Percentiles rank a stretch among this genome's conserved stretches.
Evolutionary conservation across 1,140 invertebrate genomes (phyloP).

Genomic region (Liolophura sinensis): DNA sequence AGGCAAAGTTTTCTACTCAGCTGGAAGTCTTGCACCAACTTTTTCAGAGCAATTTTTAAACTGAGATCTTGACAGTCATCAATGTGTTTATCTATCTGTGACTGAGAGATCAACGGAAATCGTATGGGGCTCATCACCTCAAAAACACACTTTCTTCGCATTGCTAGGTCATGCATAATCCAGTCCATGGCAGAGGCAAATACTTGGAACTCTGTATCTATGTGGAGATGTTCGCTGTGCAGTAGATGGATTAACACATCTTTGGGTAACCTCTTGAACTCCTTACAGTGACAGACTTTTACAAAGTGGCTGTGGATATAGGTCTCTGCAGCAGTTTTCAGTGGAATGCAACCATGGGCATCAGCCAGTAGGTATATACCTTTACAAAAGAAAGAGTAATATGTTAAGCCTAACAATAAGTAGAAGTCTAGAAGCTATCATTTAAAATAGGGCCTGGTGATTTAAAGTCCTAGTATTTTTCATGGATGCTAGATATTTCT

Average conservation of each 20-base stretch:
- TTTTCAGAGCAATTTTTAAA: slow-evolving; percentile 39
- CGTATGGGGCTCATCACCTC: slow-evolving; percentile 36
- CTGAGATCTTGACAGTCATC: slow-evolving; percentile 30
- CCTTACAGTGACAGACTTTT: slow-evolving; percentile 27
- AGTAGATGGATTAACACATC: slow-evolving; percentile 29
- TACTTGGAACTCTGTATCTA: slow-evolving; percentile 68
- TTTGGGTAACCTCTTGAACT: slow-evolving; percentile 34
- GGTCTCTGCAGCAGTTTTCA: slow-evolving; percentile 28
- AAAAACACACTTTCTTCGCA: slow-evolving; percentile 20
- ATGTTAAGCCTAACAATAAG: not conserved
- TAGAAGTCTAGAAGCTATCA: not conserved
- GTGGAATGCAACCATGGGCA: slow-evolving; percentile 27
- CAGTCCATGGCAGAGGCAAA: slow-evolving; percentile 36
- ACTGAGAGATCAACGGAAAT: slow-evolving; percentile 37
- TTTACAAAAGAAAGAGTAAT: slow-evolving; percentile 21
- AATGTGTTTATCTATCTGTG: slow-evolving; percentile 27
- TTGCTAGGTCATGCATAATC: slow-evolving; percentile 31
- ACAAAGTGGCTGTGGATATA: slow-evolving; percentile 41
- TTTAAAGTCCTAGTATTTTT: too few relatives aligned
- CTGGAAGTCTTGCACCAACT: slow-evolving; percentile 30
- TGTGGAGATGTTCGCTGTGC: slow-evolving; percentile 35
- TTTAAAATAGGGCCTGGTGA: not conserved
- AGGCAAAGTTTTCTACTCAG: slow-evolving; percentile 18
- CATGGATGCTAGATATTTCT: too few relatives aligned
- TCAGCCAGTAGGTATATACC: slow-evolving; percentile 45